These are phyloP conservation scores for Crotalus viridis DNA, from an alignment of 2,113 vertebrate genomes.

Conservation along the genomic window DNA sequence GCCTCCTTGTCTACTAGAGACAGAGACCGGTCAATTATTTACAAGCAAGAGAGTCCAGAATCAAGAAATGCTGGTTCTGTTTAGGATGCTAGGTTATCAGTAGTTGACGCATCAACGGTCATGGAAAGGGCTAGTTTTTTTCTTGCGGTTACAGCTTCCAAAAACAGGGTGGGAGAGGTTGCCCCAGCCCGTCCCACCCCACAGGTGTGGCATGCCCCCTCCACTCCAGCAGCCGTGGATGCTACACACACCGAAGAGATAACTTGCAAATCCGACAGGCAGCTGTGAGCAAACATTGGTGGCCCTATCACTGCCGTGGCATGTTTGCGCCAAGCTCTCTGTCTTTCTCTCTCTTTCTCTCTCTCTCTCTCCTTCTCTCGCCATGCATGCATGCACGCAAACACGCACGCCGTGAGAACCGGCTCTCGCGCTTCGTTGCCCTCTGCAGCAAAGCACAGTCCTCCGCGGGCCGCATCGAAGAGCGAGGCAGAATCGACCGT, in stretches of 20 bases:
- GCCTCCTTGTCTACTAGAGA: neutral
- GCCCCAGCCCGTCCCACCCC: neutral
- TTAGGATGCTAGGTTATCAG: neutral
- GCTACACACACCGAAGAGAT: neutral
- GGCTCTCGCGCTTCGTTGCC: no score
- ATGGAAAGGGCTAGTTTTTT: neutral
- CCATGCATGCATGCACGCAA: neutral
- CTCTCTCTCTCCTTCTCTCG: neutral
- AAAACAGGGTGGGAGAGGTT: neutral
- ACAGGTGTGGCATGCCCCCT: no score
- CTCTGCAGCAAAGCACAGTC: no score
- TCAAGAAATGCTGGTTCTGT: neutral
- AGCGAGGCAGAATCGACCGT: no score
- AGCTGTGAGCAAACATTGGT: neutral
- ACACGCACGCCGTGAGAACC: neutral
- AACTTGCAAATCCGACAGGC: neutral
- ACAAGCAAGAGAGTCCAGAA: neutral
- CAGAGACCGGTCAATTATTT: neutral
- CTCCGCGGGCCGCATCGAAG: neutral
- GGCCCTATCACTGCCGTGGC: neutral
- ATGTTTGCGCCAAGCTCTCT: neutral
- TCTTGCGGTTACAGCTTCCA: conserved; percentile 1
- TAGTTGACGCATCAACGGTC: neutral
- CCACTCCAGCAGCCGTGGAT: no score
- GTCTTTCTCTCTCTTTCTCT: neutral